Percentiles rank a stretch among this genome's conserved stretches.
Evolutionary conservation across 2,797 vertebrate genomes (phyloP).

Genomic region (Varecia variegata): DNA sequence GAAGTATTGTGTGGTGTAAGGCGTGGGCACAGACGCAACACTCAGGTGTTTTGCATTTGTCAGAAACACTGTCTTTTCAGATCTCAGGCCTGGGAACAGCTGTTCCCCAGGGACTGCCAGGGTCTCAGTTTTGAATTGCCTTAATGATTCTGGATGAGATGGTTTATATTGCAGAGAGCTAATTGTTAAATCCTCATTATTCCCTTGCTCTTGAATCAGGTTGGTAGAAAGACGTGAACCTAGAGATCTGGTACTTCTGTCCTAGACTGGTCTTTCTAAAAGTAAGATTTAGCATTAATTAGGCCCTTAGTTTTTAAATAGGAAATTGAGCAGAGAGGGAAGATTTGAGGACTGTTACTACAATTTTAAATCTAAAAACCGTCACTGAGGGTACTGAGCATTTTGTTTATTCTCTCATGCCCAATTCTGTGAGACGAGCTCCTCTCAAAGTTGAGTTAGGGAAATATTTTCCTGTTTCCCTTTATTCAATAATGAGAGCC

Average conservation of each 20-base stretch:
- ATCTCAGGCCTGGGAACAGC: not conserved
- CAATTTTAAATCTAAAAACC: not conserved
- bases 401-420: not conserved
- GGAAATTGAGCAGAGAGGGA: not conserved
- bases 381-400: not conserved
- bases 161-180: not conserved
- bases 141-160: not conserved
- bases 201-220: not conserved
- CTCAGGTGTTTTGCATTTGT: not conserved
- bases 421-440: not conserved
- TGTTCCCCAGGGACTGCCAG: no score
- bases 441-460: not conserved
- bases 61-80: accelerated
- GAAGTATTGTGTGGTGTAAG: accelerated
- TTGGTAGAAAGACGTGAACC: not conserved
- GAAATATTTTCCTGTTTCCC: not conserved
- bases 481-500: not conserved
- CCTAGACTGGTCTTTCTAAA: not conserved
- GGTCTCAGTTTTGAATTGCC: not conserved
- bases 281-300: not conserved
- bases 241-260: no score
- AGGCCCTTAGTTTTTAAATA: not conserved
- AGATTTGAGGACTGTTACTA: not conserved
- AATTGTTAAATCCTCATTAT: not conserved
- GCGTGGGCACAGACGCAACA: accelerated